Conservation (phyloP, 2,797 vertebrate genomes). For the Gastrophryne carolinensis region DNA sequence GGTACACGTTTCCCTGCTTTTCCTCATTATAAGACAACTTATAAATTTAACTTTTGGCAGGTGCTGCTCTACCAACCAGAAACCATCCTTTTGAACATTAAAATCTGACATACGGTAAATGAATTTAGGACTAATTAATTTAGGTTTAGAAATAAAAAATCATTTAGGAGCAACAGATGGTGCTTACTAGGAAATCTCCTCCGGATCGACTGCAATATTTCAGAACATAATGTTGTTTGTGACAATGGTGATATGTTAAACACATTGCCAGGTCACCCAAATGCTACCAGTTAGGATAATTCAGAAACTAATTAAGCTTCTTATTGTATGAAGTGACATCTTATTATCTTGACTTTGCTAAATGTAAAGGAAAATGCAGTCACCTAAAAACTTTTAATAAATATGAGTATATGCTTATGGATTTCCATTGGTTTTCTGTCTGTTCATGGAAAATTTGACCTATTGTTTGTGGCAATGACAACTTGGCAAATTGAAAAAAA, state of each 20-base stretch:
- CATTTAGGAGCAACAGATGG: conserved; percentile 29
- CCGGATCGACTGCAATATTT: conserved; percentile 8
- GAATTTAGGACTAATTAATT: conserved; percentile 40
- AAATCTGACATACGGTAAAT: conserved; percentile 2
- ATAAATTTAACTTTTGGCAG: no score
- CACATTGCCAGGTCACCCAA: conserved; percentile 20
- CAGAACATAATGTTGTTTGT: conserved; percentile 15
- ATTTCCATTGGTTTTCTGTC: no score
- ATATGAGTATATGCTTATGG: no score
- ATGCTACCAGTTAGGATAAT: conserved; percentile 5
- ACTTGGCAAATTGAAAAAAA: no score
- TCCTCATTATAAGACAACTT: no score
- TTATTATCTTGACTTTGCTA: not conserved
- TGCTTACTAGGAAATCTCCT: conserved; percentile 7
- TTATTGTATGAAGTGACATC: not conserved
- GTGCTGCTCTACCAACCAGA: no score
- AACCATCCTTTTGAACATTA: not conserved
- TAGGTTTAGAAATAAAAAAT: conserved; percentile 12
- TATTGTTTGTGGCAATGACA: no score
- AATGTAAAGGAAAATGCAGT: no score
- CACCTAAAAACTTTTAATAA: no score
- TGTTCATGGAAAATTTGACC: no score
- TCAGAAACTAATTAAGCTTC: not conserved
- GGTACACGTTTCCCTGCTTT: no score
- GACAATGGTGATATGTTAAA: not conserved